Evolutionary conservation across 2,797 vertebrate genomes (phyloP).

Genomic region (Carcharodon carcharias): DNA sequence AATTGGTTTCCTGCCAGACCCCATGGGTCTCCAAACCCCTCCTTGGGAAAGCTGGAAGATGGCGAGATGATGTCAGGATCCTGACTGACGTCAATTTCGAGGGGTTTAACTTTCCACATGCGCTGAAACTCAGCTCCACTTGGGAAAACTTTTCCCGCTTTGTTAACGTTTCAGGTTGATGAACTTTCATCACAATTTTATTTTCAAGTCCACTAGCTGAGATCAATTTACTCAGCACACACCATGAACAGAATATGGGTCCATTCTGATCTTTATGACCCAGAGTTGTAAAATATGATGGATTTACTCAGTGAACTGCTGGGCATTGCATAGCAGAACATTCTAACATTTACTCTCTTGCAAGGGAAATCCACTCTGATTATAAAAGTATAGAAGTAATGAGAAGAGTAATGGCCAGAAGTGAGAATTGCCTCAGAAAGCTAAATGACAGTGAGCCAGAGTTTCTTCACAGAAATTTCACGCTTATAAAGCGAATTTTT

Average conservation of each 20-base stretch:
- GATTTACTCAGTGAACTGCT: not conserved
- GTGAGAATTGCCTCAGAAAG: not conserved
- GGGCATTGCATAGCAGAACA: not conserved
- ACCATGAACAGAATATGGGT: not conserved
- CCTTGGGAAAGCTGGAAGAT: not conserved
- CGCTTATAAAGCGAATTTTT: slow-evolving; percentile 3
- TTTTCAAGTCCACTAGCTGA: not conserved
- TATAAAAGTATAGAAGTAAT: not conserved
- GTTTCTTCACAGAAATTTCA: not conserved
- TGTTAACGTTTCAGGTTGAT: too few relatives aligned
- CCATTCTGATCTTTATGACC: not conserved
- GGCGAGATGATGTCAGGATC: not conserved
- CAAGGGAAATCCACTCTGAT: not conserved
- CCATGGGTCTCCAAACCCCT: not conserved
- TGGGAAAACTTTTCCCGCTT: too few relatives aligned
- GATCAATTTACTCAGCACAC: not conserved
- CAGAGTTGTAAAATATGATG: not conserved
- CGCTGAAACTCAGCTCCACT: too few relatives aligned
- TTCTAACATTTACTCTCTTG: not conserved
- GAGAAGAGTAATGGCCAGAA: not conserved
- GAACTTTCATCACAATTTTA: too few relatives aligned
- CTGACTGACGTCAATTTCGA: not conserved
- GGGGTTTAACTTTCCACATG: too few relatives aligned
- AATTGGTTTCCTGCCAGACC: too few relatives aligned
- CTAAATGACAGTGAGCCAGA: not conserved